Conservation (phyloP, 1,140 invertebrate species). For the Penaeus indicus region DNA sequence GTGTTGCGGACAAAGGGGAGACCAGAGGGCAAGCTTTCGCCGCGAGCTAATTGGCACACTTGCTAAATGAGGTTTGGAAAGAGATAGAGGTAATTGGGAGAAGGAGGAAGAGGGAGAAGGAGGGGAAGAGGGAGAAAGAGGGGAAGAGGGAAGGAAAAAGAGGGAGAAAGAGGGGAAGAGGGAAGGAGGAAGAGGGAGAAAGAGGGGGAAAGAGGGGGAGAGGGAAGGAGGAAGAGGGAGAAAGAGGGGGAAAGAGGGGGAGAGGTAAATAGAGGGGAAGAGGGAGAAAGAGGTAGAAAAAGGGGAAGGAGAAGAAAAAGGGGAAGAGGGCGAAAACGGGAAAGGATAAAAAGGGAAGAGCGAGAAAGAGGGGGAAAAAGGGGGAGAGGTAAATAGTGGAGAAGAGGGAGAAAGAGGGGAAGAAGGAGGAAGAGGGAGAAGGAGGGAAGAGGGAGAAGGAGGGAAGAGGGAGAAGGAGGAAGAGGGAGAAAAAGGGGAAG, state of each 20-base stretch:
- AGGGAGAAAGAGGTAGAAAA: too few species aligned
- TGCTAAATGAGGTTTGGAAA: constrained; percentile 32
- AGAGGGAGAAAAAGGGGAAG: too few species aligned
- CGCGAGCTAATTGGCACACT: constrained; percentile 39
- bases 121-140: constrained; percentile 15
- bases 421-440: too few species aligned
- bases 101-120: constrained; percentile 4
- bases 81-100: neutral
- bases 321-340: too few species aligned
- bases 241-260: neutral
- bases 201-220: neutral
- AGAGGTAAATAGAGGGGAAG: neutral
- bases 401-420: too few species aligned
- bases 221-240: neutral
- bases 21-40: constrained; percentile 11
- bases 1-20: constrained; percentile 32
- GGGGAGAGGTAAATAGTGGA: too few species aligned
- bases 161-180: neutral
- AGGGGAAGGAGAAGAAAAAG: too few species aligned
- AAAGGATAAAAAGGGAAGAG: too few species aligned
- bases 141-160: neutral
- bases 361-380: too few species aligned
- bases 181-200: neutral
- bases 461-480: too few species aligned
- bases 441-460: too few species aligned